Evolutionary conservation across 2,888 invertebrate species (phyloP).

Genomic region (Drosophila setosimentum): DNA sequence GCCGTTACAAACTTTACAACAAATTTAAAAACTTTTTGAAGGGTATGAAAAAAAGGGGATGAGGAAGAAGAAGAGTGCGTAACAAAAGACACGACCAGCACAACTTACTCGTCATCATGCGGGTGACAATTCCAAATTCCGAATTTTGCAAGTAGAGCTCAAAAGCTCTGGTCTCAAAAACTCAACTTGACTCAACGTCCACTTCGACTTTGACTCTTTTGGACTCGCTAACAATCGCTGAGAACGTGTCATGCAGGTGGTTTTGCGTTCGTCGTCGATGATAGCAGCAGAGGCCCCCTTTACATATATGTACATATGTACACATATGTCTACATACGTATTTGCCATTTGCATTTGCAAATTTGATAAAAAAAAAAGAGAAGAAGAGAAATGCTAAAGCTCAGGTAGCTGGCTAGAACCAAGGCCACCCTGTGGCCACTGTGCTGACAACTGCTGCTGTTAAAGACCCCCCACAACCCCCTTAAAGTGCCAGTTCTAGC

Average conservation of each 20-base stretch:
- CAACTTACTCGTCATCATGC: slow-evolving; percentile 53
- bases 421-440: slow-evolving; percentile 48
- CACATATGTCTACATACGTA: slow-evolving; percentile 29
- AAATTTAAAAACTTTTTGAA: neutral
- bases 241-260: slow-evolving; percentile 61
- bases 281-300: slow-evolving; percentile 21
- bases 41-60: neutral
- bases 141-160: slow-evolving; percentile 43
- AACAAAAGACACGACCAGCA: slow-evolving; percentile 61
- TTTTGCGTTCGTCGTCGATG: slow-evolving; percentile 29
- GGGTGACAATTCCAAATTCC: slow-evolving; percentile 63
- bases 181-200: slow-evolving; percentile 21
- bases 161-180: slow-evolving; percentile 22
- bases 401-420: slow-evolving; percentile 62
- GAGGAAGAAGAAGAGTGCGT: slow-evolving; percentile 9
- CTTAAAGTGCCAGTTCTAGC: slow-evolving; percentile 43
- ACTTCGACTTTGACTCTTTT: slow-evolving; percentile 14
- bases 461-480: slow-evolving; percentile 9
- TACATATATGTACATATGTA: neutral
- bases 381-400: slow-evolving; percentile 31
- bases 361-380: slow-evolving; percentile 33
- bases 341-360: slow-evolving; percentile 45
- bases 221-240: slow-evolving; percentile 45
- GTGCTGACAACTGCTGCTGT: slow-evolving; percentile 12
- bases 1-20: neutral